These are phyloP conservation scores for Heliconius nattereri DNA, from an alignment of 1,140 invertebrate genomes.

Conservation along the genomic window DNA sequence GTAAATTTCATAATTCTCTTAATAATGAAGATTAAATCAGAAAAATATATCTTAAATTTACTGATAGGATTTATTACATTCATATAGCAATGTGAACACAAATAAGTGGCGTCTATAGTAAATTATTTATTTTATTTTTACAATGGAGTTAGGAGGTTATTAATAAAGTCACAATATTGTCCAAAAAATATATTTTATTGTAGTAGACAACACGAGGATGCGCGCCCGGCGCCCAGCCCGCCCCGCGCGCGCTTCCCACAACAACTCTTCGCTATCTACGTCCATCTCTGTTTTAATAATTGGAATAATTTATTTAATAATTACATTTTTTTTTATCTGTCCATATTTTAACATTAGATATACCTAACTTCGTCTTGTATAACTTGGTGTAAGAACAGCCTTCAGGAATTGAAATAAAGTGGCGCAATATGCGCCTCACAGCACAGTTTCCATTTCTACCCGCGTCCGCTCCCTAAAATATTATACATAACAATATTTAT, in stretches of 20 bases:
- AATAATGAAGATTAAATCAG: neutral
- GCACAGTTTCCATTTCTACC: slow-evolving; percentile 94
- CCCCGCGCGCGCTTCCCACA: slow-evolving; percentile 75
- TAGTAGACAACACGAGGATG: slow-evolving; percentile 79
- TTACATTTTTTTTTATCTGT: slow-evolving; percentile 81
- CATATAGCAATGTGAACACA: slow-evolving; percentile 3
- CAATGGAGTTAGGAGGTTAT: slow-evolving; percentile 15
- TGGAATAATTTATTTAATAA: slow-evolving; percentile 83
- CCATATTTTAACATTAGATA: slow-evolving; percentile 79
- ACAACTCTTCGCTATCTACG: slow-evolving; percentile 80
- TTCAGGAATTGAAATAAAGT: slow-evolving; percentile 79
- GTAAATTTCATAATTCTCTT: no score
- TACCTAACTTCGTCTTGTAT: slow-evolving; percentile 81
- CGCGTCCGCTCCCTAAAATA: slow-evolving; percentile 74
- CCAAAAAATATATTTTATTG: slow-evolving; percentile 82
- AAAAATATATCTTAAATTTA: neutral
- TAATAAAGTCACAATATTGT: slow-evolving; percentile 67
- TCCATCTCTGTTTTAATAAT: slow-evolving; percentile 81
- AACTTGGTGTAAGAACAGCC: slow-evolving; percentile 81
- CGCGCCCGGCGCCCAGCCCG: slow-evolving; percentile 76
- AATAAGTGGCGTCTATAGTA: slow-evolving; percentile 9
- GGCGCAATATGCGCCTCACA: slow-evolving; percentile 85
- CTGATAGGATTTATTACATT: neutral
- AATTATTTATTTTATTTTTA: slow-evolving; percentile 10
- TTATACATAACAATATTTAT: neutral